Conservation (phyloP, 2,113 vertebrate species). For the human (Homo sapiens) region DNA sequence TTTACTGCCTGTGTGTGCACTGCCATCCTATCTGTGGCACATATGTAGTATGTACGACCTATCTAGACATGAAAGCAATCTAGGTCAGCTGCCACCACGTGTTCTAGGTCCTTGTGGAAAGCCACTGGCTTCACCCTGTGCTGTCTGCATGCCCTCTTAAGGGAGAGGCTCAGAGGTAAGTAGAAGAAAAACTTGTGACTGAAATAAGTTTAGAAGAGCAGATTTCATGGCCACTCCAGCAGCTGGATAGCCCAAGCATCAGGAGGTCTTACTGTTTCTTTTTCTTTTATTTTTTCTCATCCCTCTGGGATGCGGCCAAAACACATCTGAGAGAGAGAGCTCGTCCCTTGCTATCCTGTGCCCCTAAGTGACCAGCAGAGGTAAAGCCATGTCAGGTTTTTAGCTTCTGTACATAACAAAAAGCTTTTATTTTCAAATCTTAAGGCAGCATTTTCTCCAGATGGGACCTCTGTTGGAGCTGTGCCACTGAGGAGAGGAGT, state of each 20-base stretch:
- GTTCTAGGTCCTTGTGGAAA: not conserved
- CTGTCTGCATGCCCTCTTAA: not conserved
- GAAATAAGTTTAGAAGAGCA: not conserved
- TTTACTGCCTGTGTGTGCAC: not conserved
- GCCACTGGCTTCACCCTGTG: not conserved
- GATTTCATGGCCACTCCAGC: not conserved
- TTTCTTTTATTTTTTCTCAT: not conserved
- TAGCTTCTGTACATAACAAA: not conserved
- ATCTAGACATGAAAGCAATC: not conserved
- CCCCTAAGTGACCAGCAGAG: not conserved
- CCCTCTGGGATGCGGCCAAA: not conserved
- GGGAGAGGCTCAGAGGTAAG: not conserved
- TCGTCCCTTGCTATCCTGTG: not conserved
- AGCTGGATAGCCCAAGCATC: not conserved
- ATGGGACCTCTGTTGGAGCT: not conserved
- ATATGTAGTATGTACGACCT: not conserved
- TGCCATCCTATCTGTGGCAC: not conserved
- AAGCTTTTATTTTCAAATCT: not conserved
- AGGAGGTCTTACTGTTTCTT: not conserved
- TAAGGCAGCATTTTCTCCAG: not conserved
- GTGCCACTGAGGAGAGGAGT: not conserved
- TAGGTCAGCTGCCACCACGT: not conserved
- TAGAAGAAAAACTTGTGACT: not conserved
- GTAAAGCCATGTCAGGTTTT: not conserved
- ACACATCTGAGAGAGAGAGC: not conserved